phyloP scores from a whole-genome alignment of 2,113 vertebrate species.

The Toxostoma redivivum region DNA sequence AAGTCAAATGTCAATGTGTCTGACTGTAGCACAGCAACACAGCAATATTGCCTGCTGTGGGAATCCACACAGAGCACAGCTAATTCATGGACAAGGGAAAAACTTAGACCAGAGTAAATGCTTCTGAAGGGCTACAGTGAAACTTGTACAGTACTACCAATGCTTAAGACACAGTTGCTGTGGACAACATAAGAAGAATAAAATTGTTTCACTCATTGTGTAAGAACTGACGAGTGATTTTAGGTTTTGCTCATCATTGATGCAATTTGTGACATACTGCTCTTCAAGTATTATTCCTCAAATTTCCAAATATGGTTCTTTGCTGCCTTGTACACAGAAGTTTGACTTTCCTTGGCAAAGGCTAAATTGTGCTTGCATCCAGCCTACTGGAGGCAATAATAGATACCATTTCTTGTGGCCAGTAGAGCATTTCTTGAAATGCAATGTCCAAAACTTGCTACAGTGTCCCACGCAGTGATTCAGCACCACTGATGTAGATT shows the following conservation, averaged over 20 bases:
- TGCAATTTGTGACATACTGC: neutral
- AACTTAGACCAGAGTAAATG: neutral
- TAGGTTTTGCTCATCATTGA: neutral
- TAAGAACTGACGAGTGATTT: neutral
- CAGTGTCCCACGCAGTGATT: accelerated
- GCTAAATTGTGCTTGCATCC: neutral
- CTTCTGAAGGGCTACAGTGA: neutral
- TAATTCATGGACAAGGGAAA: neutral
- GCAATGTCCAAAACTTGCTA: neutral
- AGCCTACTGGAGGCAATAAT: neutral
- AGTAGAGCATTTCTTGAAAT: neutral
- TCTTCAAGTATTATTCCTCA: neutral
- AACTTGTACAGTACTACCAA: accelerated
- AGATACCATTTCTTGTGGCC: neutral
- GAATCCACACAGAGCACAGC: neutral
- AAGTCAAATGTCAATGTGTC: neutral
- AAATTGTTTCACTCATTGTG: neutral
- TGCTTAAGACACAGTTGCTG: neutral
- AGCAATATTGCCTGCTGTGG: neutral
- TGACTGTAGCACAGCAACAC: neutral
- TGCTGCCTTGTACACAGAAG: neutral
- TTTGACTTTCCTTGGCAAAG: neutral
- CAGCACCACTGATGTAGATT: neutral
- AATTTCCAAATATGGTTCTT: neutral
- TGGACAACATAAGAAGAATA: neutral